These are phyloP conservation scores for Nematolebias whitei DNA, from an alignment of 2,113 vertebrate genomes.

Conservation along the genomic window DNA sequence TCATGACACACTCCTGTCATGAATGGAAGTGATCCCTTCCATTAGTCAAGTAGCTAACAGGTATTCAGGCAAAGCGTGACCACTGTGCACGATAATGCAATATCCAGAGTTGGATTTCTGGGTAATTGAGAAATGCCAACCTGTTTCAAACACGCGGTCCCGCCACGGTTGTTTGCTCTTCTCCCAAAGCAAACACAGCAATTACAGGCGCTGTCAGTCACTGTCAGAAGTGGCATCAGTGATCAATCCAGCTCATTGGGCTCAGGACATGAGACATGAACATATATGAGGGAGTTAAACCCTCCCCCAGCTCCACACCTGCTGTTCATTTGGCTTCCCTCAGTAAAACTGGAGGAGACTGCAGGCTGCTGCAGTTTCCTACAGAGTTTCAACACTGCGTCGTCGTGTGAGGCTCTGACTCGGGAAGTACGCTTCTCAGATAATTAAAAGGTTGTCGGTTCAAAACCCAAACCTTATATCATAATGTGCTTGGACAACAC, in stretches of 20 bases:
- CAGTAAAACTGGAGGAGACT: slow-evolving; percentile 19
- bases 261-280: slow-evolving; percentile 56
- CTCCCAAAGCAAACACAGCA: slow-evolving; percentile 66
- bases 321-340: slow-evolving; percentile 45
- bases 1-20: slow-evolving; percentile 6
- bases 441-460: no score
- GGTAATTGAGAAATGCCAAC: slow-evolving; percentile 29
- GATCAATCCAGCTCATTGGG: slow-evolving; percentile 64
- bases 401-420: no score
- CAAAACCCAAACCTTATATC: no score
- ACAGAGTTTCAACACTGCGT: no score
- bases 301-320: slow-evolving; percentile 35
- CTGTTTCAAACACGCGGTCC: slow-evolving; percentile 26
- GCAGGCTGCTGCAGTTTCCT: slow-evolving; percentile 25
- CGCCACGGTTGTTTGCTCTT: slow-evolving; percentile 33
- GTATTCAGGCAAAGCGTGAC: slow-evolving; percentile 3
- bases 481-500: no score
- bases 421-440: no score
- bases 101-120: slow-evolving; percentile 20
- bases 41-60: slow-evolving; percentile 17
- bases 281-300: slow-evolving; percentile 55
- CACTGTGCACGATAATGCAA: slow-evolving; percentile 23
- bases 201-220: slow-evolving; percentile 71
- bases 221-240: slow-evolving; percentile 47
- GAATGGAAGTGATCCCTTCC: slow-evolving; percentile 30